A percentile compares a stretch with the other conserved stretches of the same genome.
phyloP scores from a whole-genome alignment of 2,113 vertebrate species.

The Mola mola region DNA sequence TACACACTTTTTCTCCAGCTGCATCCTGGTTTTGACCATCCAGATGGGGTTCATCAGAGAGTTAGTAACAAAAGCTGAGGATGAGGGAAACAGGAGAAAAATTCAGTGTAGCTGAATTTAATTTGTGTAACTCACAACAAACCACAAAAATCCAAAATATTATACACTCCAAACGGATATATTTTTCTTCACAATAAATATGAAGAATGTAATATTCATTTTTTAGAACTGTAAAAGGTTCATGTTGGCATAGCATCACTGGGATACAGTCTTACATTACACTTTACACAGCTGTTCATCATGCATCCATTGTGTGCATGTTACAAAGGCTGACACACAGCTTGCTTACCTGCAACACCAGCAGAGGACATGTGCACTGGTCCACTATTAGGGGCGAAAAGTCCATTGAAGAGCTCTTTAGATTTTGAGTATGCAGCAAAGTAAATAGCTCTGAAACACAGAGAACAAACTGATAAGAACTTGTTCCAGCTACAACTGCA shows the following conservation, averaged over 20 bases:
- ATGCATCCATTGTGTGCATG: not conserved
- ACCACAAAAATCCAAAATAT: slow-evolving; percentile 1
- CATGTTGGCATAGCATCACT: not conserved
- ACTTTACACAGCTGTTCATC: not conserved
- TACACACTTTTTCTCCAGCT: slow-evolving; percentile 91
- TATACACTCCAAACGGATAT: not conserved
- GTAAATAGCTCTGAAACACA: slow-evolving; percentile 90
- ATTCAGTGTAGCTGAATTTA: not conserved
- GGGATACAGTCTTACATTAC: not conserved
- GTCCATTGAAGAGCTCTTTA: slow-evolving; percentile 90
- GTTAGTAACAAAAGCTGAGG: slow-evolving; percentile 93
- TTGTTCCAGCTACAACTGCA: not conserved
- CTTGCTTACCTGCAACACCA: slow-evolving; percentile 88
- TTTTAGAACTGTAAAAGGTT: not conserved
- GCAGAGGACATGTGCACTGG: slow-evolving; percentile 92
- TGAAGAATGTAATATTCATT: not conserved
- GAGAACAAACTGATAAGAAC: slow-evolving; percentile 41
- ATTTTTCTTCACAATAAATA: not conserved
- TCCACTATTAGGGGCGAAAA: slow-evolving; percentile 94
- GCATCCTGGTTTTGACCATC: slow-evolving; percentile 99
- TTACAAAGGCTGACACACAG: not conserved
- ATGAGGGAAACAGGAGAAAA: slow-evolving; percentile 19
- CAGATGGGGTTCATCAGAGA: slow-evolving; percentile 97
- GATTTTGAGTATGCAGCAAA: slow-evolving; percentile 96
- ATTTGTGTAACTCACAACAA: not conserved